These are phyloP conservation scores for Enteromius argenteus DNA, from an alignment of 2,797 vertebrate species.

Conservation along the genomic window DNA sequence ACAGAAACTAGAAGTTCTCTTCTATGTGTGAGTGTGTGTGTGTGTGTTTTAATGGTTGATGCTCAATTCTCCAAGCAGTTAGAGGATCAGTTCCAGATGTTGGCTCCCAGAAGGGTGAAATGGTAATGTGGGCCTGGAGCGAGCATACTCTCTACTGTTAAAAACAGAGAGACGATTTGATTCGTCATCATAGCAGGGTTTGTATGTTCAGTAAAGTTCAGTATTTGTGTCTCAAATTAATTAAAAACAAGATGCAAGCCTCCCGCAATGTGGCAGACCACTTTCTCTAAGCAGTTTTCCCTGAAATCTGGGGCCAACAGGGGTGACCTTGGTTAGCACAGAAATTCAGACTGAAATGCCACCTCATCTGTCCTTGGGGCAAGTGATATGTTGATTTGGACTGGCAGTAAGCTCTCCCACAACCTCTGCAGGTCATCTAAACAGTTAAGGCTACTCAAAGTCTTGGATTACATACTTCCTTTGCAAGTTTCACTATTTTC, in stretches of 20 bases:
- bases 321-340: conserved; percentile 10
- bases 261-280: background rate
- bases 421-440: conserved; percentile 39
- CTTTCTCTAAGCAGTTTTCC: background rate
- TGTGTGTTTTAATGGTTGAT: conserved; percentile 39
- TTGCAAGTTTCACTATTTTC: background rate
- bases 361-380: conserved; percentile 7
- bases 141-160: conserved; percentile 12
- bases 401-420: conserved; percentile 41
- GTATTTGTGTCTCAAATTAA: conserved; percentile 35
- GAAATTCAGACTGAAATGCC: conserved; percentile 13
- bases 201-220: background rate
- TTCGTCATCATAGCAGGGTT: conserved; percentile 21
- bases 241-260: background rate
- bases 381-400: conserved; percentile 1
- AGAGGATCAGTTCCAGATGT: conserved; percentile 63
- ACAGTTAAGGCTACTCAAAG: conserved; percentile 36
- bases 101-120: conserved; percentile 30
- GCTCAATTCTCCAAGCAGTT: conserved; percentile 45
- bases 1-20: conserved; percentile 20
- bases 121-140: conserved; percentile 19
- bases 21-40: conserved; percentile 17
- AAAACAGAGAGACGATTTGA: background rate
- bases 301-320: background rate
- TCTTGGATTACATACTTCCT: conserved; percentile 33